Base-by-base conservation (phyloP, 92 coral and sea anemone species). In the Scolanthus callimorphus region DNA sequence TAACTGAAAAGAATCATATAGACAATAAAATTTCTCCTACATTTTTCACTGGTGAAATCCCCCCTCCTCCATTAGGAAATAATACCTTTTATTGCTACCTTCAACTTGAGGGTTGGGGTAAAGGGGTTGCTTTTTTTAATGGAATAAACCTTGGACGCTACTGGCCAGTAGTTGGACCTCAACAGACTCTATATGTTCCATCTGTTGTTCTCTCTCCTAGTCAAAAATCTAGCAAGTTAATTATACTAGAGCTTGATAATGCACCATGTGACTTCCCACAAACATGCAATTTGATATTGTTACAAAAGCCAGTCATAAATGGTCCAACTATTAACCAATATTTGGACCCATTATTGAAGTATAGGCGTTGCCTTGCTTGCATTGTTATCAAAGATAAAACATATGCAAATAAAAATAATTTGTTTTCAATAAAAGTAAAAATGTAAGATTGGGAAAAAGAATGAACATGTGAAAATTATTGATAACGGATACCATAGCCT, bases 141-240 rank as follows among this genome's bases (percentile, higher is more conserved):
- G 92, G 92, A 3, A 63, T 87, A 41, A 88, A 91, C 57, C 57
- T 91, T 4, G 97, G 97, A 11, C 83, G 97, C 2, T 94, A 94
- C 63, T 94, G 99, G 99, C 99, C 99, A 15, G 74, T 59, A 1
- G 85, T 54, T 41, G 99, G 99, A 12, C 99, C 99, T 17, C 99
- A 94, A 50, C 62, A 80, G 65, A 94, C 90, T 4, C 25, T 91
- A 45, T 94, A 80, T 74, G 84, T 89, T 44, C 99, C 99, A 3
- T 96, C 94, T 2, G 81, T 69, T 67, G 85, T 78, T 34, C 66
- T 94, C 48, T 70, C 81, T 27, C 28, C 67, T 8, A 65, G 84
- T 17, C 61, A 54, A 53, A n/a, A 63, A 68, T 25, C 51, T 85
- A 74, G 78, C 59, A 64, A 50, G 10, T 27, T 94, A 17, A 76